These are phyloP conservation scores for Nephrotoma flavescens DNA, from an alignment of 2,888 invertebrate genomes.

Conservation along the genomic window DNA sequence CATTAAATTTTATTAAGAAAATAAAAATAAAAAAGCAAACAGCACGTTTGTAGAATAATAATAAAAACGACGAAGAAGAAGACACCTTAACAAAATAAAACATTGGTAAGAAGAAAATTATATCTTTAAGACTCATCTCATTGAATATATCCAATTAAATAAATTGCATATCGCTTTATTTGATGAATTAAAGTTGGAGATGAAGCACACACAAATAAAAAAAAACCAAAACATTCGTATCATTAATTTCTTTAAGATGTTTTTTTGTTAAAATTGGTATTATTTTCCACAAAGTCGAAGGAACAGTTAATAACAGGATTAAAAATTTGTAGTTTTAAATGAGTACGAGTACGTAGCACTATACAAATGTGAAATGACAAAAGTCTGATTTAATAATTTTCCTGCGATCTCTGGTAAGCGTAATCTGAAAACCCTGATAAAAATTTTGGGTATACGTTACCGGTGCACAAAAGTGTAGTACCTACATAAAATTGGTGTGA, in stretches of 20 bases:
- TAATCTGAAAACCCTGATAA: not conserved
- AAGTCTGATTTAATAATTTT: not conserved
- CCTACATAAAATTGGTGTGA: not conserved
- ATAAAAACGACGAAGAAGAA: not conserved
- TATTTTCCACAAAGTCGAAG: not conserved
- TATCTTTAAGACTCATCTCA: not conserved
- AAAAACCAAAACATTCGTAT: not conserved
- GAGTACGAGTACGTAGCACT: not conserved
- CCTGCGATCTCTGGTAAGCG: not conserved
- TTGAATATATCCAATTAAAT: not conserved
- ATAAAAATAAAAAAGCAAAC: not conserved
- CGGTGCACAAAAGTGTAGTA: not conserved
- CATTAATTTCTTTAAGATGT: not conserved
- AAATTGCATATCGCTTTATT: not conserved
- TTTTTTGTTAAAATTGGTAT: not conserved
- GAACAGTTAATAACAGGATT: not conserved
- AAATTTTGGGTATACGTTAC: not conserved
- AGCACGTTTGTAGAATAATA: not conserved
- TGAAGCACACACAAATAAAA: not conserved
- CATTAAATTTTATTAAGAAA: not conserved
- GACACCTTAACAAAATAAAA: not conserved
- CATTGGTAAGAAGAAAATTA: not conserved
- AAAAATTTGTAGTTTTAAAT: not conserved
- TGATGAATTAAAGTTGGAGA: not conserved
- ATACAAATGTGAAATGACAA: not conserved